A percentile compares a stretch with the other conserved stretches of the same genome.
These are phyloP conservation scores for Limenitis camilla DNA, from an alignment of 2,888 invertebrate species.

Conservation along the genomic window DNA sequence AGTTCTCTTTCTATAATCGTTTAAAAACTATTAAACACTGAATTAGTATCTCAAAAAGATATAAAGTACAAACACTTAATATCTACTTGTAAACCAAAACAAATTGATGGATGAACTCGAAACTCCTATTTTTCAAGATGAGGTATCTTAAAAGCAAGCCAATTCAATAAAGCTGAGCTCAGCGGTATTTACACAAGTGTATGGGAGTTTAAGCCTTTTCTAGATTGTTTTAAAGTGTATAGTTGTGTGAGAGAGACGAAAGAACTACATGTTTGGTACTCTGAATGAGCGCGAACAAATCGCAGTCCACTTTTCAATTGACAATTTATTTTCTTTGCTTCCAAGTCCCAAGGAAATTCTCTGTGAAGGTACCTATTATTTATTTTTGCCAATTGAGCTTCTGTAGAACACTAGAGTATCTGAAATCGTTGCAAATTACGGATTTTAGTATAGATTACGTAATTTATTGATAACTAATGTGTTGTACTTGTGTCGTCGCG, in stretches of 20 bases:
- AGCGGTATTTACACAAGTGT: not conserved
- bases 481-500: too few species aligned
- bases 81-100: not conserved
- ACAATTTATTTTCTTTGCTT: conserved; percentile 13
- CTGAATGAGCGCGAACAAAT: conserved; percentile 14
- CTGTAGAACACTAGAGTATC: too few species aligned
- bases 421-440: too few species aligned
- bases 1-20: too few species aligned
- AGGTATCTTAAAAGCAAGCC: conserved; percentile 14
- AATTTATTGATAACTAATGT: too few species aligned
- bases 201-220: not conserved
- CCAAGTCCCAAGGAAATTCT: conserved; percentile 8
- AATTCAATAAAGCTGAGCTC: conserved; percentile 16
- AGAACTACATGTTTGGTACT: not conserved
- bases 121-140: conserved; percentile 15
- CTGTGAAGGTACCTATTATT: conserved; percentile 4
- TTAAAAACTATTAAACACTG: too few species aligned
- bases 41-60: not conserved
- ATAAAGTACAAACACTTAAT: not conserved
- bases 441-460: too few species aligned
- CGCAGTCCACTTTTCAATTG: conserved; percentile 16
- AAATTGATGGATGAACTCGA: conserved; percentile 2
- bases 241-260: not conserved
- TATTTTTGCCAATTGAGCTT: too few species aligned
- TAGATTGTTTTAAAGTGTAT: not conserved